Percentiles rank a stretch among this genome's conserved stretches.
Evolutionary conservation across 2,797 vertebrate species (phyloP).

Genomic region (Falco concolor): DNA sequence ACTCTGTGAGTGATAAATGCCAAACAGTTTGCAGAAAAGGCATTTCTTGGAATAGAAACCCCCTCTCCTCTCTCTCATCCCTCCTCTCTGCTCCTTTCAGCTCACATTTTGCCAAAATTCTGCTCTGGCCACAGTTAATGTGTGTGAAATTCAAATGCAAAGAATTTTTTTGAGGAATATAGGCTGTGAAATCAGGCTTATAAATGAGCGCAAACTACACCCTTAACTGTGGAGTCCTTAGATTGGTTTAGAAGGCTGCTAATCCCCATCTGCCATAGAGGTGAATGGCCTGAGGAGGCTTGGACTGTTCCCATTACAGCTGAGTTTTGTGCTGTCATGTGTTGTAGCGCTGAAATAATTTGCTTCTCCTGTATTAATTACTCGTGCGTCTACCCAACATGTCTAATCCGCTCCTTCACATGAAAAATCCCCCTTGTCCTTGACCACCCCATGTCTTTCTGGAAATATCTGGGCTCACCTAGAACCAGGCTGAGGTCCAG

Average conservation of each 20-base stretch:
- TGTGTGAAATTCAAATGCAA: background rate
- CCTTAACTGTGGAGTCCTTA: background rate
- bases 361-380: background rate
- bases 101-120: background rate
- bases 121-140: background rate
- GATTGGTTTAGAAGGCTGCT: background rate
- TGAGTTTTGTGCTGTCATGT: background rate
- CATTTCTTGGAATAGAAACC: background rate
- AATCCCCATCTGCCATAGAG: background rate
- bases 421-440: background rate
- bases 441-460: background rate
- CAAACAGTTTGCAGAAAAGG: background rate
- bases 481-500: background rate
- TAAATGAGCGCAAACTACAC: background rate
- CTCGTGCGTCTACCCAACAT: background rate
- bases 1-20: background rate
- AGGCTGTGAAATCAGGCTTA: conserved; percentile 23
- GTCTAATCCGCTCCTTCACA: background rate
- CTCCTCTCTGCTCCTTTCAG: background rate
- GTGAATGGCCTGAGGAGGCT: background rate
- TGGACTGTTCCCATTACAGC: background rate
- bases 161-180: background rate
- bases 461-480: background rate
- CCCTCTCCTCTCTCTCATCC: background rate
- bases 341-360: background rate